Percentiles rank a stretch among this genome's conserved stretches.
phyloP scores from a whole-genome alignment of 2,113 vertebrate genomes.

The Protomyctophum bolini region DNA sequence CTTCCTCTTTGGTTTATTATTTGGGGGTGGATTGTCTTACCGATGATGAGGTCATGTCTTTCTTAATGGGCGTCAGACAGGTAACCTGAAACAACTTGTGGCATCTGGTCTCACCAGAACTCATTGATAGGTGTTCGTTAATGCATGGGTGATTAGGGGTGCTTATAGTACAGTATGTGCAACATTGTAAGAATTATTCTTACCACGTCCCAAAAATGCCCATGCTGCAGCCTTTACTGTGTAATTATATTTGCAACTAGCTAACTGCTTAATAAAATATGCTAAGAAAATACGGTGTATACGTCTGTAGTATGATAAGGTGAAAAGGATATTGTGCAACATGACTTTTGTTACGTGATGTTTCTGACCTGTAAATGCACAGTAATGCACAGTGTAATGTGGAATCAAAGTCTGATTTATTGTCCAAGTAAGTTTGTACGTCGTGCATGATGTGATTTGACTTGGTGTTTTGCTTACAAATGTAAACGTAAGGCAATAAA shows the following conservation, averaged over 20 bases:
- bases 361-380: no score
- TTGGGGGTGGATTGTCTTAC: conserved; percentile 33
- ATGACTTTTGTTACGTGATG: no score
- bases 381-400: no score
- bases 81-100: conserved; percentile 62
- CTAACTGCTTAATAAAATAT: no score
- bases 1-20: conserved; percentile 2
- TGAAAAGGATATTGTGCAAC: no score
- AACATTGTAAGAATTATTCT: neutral
- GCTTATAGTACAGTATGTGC: neutral
- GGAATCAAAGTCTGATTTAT: no score
- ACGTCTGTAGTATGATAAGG: no score
- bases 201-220: neutral
- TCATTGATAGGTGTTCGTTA: neutral
- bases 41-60: conserved; percentile 78
- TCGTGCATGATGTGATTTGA: no score
- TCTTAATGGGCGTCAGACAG: conserved; percentile 85
- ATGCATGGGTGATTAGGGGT: neutral
- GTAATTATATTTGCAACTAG: neutral
- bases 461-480: no score
- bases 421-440: no score
- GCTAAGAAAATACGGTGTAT: no score
- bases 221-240: neutral
- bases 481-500: no score
- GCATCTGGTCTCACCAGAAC: neutral